Percentiles rank a stretch among this genome's conserved stretches.
These are phyloP conservation scores for Campylorhamphus procurvoides DNA, from an alignment of 2,113 vertebrate species.

Conservation along the genomic window DNA sequence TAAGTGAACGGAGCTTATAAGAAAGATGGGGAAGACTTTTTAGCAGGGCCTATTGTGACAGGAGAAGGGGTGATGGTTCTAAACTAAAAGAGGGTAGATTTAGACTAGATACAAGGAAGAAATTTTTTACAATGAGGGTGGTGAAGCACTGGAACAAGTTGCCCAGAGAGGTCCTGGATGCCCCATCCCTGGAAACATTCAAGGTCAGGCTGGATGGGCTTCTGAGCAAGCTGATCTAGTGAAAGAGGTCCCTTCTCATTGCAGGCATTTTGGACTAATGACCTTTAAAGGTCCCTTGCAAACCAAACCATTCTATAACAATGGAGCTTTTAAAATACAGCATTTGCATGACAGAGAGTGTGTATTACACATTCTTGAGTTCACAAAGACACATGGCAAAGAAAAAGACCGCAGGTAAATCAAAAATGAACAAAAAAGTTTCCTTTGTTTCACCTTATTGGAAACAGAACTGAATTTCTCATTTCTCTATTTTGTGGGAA, in stretches of 20 bases:
- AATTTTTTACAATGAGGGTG: neutral
- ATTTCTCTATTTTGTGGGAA: neutral
- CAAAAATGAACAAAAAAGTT: neutral
- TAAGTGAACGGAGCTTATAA: neutral
- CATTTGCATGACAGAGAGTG: neutral
- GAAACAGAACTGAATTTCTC: neutral
- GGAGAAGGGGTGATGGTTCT: neutral
- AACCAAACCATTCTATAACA: neutral
- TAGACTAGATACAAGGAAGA: neutral
- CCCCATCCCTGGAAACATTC: neutral
- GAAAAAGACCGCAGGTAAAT: neutral
- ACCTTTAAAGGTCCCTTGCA: neutral
- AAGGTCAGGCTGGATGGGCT: rapidly evolving
- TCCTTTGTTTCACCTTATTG: neutral
- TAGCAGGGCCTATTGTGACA: neutral
- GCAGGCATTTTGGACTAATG: neutral
- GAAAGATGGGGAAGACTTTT: neutral
- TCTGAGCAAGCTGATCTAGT: neutral
- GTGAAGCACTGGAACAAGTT: neutral
- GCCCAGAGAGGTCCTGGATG: neutral
- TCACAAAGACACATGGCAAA: neutral
- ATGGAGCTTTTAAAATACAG: neutral
- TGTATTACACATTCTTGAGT: neutral
- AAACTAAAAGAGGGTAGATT: neutral
- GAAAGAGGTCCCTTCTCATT: neutral